Evolutionary conservation across 2,797 vertebrate species (phyloP).

Genomic region (Dromococcyx pavoninus): DNA sequence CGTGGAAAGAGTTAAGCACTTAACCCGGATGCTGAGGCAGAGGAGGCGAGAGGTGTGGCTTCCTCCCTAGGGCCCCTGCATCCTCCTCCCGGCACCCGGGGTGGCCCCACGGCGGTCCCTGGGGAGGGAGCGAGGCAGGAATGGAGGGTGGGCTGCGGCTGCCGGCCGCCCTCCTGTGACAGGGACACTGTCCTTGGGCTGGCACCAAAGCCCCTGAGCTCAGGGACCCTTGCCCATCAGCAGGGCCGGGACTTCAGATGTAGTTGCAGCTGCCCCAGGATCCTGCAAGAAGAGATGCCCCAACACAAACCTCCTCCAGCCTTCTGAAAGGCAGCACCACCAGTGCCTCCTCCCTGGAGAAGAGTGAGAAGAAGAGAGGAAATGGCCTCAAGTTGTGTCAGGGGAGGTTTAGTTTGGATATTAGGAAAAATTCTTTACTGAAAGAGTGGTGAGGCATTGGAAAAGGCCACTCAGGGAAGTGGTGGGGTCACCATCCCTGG

Average conservation of each 20-base stretch:
- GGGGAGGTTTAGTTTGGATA: no score
- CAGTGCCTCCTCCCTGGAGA: background rate
- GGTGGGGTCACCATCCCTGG: no score
- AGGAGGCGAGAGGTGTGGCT: conserved; percentile 28
- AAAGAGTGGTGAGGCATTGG: no score
- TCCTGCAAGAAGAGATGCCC: background rate
- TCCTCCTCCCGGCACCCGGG: background rate
- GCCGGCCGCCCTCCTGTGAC: background rate
- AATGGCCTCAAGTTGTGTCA: no score
- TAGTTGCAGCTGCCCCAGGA: background rate
- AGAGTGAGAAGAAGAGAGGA: accelerated
- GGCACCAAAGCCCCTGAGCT: background rate
- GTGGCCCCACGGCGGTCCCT: background rate
- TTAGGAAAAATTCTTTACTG: no score
- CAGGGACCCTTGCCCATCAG: background rate
- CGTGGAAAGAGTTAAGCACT: conserved; percentile 38
- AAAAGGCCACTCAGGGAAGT: no score
- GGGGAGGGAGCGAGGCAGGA: background rate
- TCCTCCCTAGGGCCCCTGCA: background rate
- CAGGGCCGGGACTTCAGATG: accelerated
- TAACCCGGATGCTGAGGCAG: conserved; percentile 46
- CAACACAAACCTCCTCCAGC: conserved; percentile 32
- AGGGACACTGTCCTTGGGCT: background rate
- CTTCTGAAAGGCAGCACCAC: background rate
- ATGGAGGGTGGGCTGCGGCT: no score